Conservation (phyloP, 2,797 vertebrate genomes). For the Brotogeris chrysoptera region DNA sequence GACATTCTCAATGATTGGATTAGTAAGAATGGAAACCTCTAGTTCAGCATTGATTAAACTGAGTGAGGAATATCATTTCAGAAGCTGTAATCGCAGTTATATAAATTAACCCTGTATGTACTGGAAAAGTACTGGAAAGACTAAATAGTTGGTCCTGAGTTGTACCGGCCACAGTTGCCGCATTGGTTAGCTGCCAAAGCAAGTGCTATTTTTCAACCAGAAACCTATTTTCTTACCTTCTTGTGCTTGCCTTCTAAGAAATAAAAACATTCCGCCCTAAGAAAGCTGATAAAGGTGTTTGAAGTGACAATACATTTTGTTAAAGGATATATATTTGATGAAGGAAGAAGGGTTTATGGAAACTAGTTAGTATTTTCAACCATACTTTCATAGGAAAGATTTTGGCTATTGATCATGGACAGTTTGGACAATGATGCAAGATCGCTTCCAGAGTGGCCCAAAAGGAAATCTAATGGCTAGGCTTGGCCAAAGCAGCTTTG, state of each 20-base stretch:
- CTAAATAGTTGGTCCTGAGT: neutral
- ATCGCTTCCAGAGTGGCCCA: neutral
- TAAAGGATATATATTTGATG: neutral
- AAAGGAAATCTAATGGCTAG: neutral
- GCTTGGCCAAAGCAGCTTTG: neutral
- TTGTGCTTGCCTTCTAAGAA: neutral
- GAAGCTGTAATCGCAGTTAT: conserved; percentile 25
- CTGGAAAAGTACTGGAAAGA: neutral
- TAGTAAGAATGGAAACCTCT: conserved; percentile 61
- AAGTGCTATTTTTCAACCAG: neutral
- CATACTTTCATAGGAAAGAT: neutral
- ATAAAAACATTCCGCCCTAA: neutral
- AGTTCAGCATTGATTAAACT: conserved; percentile 49
- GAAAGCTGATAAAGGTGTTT: neutral
- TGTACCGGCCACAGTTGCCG: neutral
- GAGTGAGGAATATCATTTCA: conserved; percentile 30
- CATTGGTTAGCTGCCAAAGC: neutral
- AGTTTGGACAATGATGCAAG: neutral
- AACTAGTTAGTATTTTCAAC: neutral
- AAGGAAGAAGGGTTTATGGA: neutral
- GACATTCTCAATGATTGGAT: conserved; percentile 60
- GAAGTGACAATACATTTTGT: neutral
- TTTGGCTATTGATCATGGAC: neutral
- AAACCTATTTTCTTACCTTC: neutral
- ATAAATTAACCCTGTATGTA: neutral